phyloP scores from a whole-genome alignment of 2,113 vertebrate species.

The Megaptera novaeangliae region DNA sequence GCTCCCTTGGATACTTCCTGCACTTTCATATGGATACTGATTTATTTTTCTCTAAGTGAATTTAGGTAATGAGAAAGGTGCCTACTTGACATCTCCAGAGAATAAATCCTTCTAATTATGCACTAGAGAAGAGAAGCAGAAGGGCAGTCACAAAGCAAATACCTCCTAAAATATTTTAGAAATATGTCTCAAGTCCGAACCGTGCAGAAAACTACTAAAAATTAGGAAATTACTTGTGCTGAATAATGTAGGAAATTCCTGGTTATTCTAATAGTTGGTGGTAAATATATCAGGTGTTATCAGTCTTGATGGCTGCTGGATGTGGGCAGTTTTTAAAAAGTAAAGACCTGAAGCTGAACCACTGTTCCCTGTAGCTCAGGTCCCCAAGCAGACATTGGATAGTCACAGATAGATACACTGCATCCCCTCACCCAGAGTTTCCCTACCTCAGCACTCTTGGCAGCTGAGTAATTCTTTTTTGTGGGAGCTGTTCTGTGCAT shows the following conservation, averaged over 20 bases:
- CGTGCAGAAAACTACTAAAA: slow-evolving; percentile 13
- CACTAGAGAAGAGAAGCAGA: slow-evolving; percentile 51
- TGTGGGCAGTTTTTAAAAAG: background rate
- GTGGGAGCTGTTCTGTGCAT: background rate
- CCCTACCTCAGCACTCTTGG: background rate
- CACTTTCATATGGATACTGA: slow-evolving; percentile 51
- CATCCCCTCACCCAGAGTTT: background rate
- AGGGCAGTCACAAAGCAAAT: slow-evolving; percentile 40
- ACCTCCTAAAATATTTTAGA: slow-evolving; percentile 35
- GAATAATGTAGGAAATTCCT: background rate
- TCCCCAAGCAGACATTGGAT: background rate
- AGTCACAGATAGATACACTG: background rate
- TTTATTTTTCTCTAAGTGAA: slow-evolving; percentile 64
- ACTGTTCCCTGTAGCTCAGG: background rate
- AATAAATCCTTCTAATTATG: slow-evolving; percentile 66
- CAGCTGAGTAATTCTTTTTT: background rate
- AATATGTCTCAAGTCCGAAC: background rate
- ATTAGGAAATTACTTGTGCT: background rate
- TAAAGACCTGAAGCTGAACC: background rate
- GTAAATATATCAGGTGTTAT: background rate
- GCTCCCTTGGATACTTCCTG: slow-evolving; percentile 8
- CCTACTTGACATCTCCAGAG: slow-evolving; percentile 57
- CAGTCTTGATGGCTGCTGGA: background rate
- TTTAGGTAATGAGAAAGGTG: slow-evolving; percentile 59
- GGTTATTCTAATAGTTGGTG: background rate